Evolutionary conservation across 1,140 invertebrate species (phyloP).

Genomic region (Drosophila azteca): DNA sequence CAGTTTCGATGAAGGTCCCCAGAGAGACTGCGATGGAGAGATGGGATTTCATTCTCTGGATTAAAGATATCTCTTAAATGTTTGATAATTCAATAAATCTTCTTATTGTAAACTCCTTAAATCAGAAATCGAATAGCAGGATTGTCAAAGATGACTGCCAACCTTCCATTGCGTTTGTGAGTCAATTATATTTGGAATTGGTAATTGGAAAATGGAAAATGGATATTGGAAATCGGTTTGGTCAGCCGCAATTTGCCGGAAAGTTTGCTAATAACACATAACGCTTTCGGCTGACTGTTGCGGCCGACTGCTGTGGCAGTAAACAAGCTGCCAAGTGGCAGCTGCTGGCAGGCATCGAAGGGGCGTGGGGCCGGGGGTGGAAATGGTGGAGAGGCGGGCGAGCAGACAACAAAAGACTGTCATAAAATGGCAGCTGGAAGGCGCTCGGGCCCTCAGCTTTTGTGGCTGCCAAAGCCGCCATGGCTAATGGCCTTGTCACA

Average conservation of each 20-base stretch:
- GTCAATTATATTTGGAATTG: no score
- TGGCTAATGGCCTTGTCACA: constrained; percentile 69
- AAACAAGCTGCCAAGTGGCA: constrained; percentile 11
- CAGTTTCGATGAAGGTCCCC: no score
- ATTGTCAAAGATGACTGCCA: no score
- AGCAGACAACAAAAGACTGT: constrained; percentile 68
- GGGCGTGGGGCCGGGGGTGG: constrained; percentile 7
- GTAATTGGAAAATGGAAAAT: no score
- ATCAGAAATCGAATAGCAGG: no score
- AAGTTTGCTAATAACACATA: constrained; percentile 30
- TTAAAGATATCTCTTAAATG: no score
- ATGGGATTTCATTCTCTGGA: no score
- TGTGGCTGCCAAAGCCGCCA: constrained; percentile 46
- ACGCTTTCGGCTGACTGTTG: no score
- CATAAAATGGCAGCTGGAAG: constrained; percentile 71
- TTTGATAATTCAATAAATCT: no score
- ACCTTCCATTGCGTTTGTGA: no score
- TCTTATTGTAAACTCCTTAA: no score
- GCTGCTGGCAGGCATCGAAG: background rate
- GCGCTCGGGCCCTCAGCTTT: constrained; percentile 33
- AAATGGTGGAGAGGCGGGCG: constrained; percentile 3
- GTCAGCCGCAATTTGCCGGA: constrained; percentile 32
- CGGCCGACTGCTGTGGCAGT: background rate
- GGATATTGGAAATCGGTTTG: constrained; percentile 26
- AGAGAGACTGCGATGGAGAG: no score